phyloP scores from a whole-genome alignment of 1,140 invertebrate genomes.

The Carcinoscorpius rotundicauda region DNA sequence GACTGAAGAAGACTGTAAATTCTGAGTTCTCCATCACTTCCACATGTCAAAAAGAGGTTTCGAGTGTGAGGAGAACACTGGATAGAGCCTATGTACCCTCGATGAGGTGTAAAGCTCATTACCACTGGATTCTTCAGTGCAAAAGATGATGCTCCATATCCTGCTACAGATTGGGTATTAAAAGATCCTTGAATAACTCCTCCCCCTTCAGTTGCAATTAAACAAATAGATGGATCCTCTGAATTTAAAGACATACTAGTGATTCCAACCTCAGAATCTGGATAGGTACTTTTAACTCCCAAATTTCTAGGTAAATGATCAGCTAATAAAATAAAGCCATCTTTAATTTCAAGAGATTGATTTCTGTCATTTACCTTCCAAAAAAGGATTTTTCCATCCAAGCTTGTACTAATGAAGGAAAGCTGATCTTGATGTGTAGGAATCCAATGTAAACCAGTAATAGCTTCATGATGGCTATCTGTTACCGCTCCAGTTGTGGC shows the following conservation, averaged over 20 bases:
- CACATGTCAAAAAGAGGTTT: conserved; percentile 20
- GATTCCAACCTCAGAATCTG: conserved; percentile 19
- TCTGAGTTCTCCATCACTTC: conserved; percentile 20
- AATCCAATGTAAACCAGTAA: conserved; percentile 18
- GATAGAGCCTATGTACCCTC: conserved; percentile 15
- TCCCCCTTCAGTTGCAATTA: conserved; percentile 21
- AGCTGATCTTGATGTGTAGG: neutral
- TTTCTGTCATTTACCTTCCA: conserved; percentile 16
- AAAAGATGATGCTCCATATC: conserved; percentile 8
- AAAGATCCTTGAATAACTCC: conserved; percentile 23
- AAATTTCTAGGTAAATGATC: conserved; percentile 18
- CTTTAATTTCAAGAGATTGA: conserved; percentile 4
- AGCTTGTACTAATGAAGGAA: conserved; percentile 16
- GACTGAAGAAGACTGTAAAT: conserved; percentile 18
- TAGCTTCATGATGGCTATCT: conserved; percentile 8
- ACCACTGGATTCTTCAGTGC: conserved; percentile 16
- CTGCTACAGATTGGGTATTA: conserved; percentile 9
- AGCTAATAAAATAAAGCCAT: conserved; percentile 18
- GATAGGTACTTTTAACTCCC: conserved; percentile 11
- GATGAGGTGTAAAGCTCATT: conserved; percentile 16
- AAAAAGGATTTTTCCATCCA: conserved; percentile 21
- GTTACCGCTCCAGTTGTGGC: conserved; percentile 4
- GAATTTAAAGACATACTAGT: conserved; percentile 18
- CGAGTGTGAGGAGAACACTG: conserved; percentile 18
- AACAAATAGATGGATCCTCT: conserved; percentile 21